These are phyloP conservation scores for Caenorhabditis japonica DNA, from an alignment of 2,888 invertebrate species.

Conservation along the genomic window DNA sequence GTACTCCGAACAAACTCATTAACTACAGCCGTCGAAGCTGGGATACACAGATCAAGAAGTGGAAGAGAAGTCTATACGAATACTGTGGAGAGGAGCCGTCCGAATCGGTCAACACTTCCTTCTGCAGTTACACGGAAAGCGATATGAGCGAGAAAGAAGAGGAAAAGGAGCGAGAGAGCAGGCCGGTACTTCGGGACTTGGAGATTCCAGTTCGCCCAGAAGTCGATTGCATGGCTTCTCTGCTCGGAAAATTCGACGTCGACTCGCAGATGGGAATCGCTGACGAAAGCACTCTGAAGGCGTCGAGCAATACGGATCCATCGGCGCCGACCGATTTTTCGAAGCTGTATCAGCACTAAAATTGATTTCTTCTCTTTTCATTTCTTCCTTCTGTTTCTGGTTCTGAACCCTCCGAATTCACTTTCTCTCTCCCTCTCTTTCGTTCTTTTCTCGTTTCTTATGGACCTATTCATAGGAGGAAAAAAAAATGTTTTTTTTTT, in stretches of 20 bases:
- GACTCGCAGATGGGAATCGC: constrained; percentile 61
- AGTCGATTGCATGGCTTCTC: constrained; percentile 73
- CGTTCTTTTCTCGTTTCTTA: no score
- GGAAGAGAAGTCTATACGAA: constrained; percentile 72
- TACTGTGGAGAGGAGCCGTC: constrained; percentile 74
- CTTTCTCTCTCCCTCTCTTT: constrained; percentile 13
- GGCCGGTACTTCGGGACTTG: constrained; percentile 26
- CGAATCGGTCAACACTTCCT: constrained; percentile 71
- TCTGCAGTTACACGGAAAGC: constrained; percentile 57
- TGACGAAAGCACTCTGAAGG: constrained; percentile 74
- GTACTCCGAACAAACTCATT: constrained; percentile 88
- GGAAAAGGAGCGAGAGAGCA: constrained; percentile 34
- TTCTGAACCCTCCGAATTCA: constrained; percentile 13
- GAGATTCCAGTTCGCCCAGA: constrained; percentile 61
- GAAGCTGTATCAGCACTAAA: constrained; percentile 14
- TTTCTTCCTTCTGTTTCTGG: constrained; percentile 29
- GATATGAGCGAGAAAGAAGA: constrained; percentile 21
- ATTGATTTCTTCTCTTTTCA: not conserved
- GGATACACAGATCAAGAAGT: constrained; percentile 82
- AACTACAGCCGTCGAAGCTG: constrained; percentile 93
- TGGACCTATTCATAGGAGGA: no score
- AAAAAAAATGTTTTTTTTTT: no score
- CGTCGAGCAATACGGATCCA: constrained; percentile 39
- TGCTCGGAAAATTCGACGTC: constrained; percentile 73
- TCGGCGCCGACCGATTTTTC: constrained; percentile 68